These are phyloP conservation scores for Phoenicopterus ruber DNA, from an alignment of 2,113 vertebrate species.

Conservation along the genomic window DNA sequence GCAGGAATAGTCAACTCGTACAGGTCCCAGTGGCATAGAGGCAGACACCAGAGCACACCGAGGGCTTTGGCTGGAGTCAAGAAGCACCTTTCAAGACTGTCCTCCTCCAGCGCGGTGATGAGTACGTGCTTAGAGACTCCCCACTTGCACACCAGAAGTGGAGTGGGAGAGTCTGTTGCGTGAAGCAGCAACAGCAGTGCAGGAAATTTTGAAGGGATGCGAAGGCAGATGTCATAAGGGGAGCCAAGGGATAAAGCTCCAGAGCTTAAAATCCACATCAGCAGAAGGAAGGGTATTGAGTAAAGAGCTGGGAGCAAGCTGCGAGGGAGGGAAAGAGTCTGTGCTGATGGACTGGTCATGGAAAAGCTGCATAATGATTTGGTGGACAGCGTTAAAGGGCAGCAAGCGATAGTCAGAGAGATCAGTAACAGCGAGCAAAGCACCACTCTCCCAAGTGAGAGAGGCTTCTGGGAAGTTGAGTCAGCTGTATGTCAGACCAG, in stretches of 20 bases:
- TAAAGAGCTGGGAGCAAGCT: not conserved
- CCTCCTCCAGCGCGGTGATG: not conserved
- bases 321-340: not conserved
- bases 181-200: not conserved
- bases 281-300: not conserved
- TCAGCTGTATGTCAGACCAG: not conserved
- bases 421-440: not conserved
- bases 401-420: not conserved
- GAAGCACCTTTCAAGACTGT: not conserved
- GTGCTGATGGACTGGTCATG: not conserved
- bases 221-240: not conserved
- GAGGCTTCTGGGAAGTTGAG: not conserved
- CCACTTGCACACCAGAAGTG: not conserved
- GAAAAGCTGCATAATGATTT: not conserved
- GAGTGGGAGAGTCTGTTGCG: not conserved
- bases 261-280: not conserved
- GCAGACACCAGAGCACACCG: rapidly evolving
- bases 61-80: not conserved
- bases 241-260: not conserved
- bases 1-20: not conserved
- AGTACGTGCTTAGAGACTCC: not conserved
- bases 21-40: not conserved
- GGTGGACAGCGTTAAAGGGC: not conserved
- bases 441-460: not conserved
- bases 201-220: not conserved